phyloP scores from a whole-genome alignment of 2,888 invertebrate genomes.

The Cataglyphis livida region DNA sequence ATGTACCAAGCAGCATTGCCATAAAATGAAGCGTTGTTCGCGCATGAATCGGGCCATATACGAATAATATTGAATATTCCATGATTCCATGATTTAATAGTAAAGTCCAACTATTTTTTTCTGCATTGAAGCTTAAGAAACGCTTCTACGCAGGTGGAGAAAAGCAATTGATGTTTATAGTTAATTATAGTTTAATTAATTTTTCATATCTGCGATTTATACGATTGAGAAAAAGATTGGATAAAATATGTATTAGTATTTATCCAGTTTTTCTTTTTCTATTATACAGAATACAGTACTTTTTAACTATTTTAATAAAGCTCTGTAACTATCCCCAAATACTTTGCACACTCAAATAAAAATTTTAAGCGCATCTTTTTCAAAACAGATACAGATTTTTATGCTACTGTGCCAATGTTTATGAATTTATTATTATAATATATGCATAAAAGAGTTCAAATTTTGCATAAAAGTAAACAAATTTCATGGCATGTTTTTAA shows the following conservation, averaged over 20 bases:
- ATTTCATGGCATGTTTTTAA: not conserved
- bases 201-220: not conserved
- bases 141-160: not conserved
- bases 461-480: not conserved
- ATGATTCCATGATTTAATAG: not conserved
- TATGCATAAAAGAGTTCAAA: not conserved
- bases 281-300: not conserved
- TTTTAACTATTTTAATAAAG: not conserved
- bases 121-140: not conserved
- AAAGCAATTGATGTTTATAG: not conserved
- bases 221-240: not conserved
- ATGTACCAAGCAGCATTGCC: not conserved
- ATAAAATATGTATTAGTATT: not conserved
- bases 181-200: constrained; percentile 8
- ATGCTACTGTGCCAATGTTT: not conserved
- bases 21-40: not conserved
- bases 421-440: not conserved
- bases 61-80: not conserved
- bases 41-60: not conserved
- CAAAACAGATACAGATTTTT: not conserved
- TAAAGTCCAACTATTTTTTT: not conserved
- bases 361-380: not conserved
- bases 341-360: not conserved
- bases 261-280: not conserved
- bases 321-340: not conserved